Base-by-base conservation (phyloP, 2,113 vertebrate genomes). In the Limnothrissa miodon region DNA sequence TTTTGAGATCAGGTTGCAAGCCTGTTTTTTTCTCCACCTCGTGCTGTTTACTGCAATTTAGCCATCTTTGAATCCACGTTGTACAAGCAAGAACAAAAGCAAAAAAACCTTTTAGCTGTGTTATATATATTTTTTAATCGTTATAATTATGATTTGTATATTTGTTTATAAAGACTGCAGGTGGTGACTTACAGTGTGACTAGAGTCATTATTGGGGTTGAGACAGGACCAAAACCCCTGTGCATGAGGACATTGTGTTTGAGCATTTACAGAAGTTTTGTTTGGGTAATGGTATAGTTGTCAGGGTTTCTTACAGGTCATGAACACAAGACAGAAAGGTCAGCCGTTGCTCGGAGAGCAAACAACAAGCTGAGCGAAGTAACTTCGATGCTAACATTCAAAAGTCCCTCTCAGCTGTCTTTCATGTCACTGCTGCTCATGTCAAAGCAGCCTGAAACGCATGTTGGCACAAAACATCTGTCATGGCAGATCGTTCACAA, bases 381-480 rank as follows among this genome's bases (percentile, higher is more conserved):
- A 42, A 83, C 66, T 78, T 81, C 4, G 80, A 36, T 7, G 59
- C 66, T 62, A 10, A 5, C 46, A 66, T 81, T 62, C 59, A 66
- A 59, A 84, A n/a, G 81, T 79, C 33, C n/a, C 83, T 53, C 23
- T 80, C 42, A 56, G 83, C 45, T 5, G 51, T 45, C 39, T 81
- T 53, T 81, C 53, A 19, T 83, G 83, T 85, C 81, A 78, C 80
- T 74, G 48, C 1, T 13, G 83, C 79, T 87, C 51, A 86, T 81
- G 85, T 88, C 83, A 82, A 44, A 87, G 51, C 78, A 81, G 84
- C 81, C 51, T 78, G 39, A 83, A 85, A 36, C 10, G 78, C 83
- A 53, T 62, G 39, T 84, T 85, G 80, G 78, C 80, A 85, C 78
- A 91, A 90, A 91, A 81, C 85, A 59, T 88, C 46, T 88, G 86